Evolutionary conservation across 1,140 invertebrate genomes (phyloP), one percentile per base, ranked within the genome.

Genomic region (Chlorops oryzae): DNA sequence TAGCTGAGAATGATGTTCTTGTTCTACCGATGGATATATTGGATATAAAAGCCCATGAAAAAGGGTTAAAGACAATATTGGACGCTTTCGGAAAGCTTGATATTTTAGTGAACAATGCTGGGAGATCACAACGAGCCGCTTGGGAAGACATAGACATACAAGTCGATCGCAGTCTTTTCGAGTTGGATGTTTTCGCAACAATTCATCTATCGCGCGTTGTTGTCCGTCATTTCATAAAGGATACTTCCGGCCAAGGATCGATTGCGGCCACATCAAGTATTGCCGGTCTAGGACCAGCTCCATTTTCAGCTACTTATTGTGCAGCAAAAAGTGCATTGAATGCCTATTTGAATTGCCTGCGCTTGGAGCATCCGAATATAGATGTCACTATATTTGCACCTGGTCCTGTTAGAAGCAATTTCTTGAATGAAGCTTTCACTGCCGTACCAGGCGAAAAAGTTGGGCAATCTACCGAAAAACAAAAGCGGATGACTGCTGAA

Each of bases 261-360:
- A 65, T 88, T 45, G 88, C 82, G 1, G 79, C 87, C 10, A 87
- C 80, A 6, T 86, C 85, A 0, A 89, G 86, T 63, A 52, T 83
- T 15, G 85, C 85, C 28, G 88, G 87, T 12, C 73, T 88, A 49
- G 57, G 81, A 34, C 79, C 81, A 9, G 78, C 78, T 10, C 87
- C 90, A 35, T 83, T 77, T 70, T 91, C 88, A 5, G 83, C 77
- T 15, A 81, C 84, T 0, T 94, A 94, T 63, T 84, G 82, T 44
- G 90, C 77, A 7, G 77, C 85, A 1, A 94, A 94, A 72, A 82
- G 87, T 73, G 88, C 90, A 1, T 59, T 94, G 35, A 86, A 92
- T 62, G 89, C 87, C 17, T 91, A 89, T 59, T 84, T 86, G 58
- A 76, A 82, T 49, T 59, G 72, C 37, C 65, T 90, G 13, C 62